These are phyloP conservation scores for Brienomyrus longianalis DNA, from an alignment of 2,113 vertebrate species.

Conservation along the genomic window DNA sequence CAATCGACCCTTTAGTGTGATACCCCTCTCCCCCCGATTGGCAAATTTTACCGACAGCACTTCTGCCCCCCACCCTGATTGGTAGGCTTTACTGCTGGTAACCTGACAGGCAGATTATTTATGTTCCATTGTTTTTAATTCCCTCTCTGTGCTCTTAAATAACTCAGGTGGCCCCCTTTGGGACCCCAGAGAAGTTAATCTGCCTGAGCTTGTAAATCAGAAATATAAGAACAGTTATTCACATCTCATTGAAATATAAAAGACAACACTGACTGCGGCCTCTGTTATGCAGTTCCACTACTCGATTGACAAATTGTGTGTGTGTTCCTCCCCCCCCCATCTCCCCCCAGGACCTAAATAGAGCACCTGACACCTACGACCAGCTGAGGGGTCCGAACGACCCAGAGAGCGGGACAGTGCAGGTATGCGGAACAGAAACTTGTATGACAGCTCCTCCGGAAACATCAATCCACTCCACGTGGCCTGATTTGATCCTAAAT, in stretches of 20 bases:
- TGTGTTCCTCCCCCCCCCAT: not conserved
- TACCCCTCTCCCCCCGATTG: not conserved
- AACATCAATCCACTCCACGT: not conserved
- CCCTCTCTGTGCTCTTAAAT: not conserved
- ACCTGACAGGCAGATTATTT: not conserved
- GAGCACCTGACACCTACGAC: conserved; percentile 4
- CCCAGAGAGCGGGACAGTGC: not conserved
- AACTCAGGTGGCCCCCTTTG: not conserved
- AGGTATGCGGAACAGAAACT: not conserved
- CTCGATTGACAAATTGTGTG: not conserved
- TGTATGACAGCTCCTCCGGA: not conserved
- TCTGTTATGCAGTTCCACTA: not conserved
- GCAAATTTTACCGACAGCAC: not conserved
- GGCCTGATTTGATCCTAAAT: not conserved
- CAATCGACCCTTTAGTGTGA: not conserved
- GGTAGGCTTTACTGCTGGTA: not conserved
- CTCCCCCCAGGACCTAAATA: conserved; percentile 1
- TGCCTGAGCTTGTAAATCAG: not conserved
- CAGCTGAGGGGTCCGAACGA: not conserved
- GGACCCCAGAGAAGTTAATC: not conserved
- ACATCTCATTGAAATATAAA: not conserved
- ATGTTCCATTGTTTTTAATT: not conserved
- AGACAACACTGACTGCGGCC: not conserved
- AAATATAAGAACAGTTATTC: not conserved
- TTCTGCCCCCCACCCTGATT: not conserved